Conservation (phyloP, 2,113 vertebrate species). For the Phalacrocorax pelagicus region DNA sequence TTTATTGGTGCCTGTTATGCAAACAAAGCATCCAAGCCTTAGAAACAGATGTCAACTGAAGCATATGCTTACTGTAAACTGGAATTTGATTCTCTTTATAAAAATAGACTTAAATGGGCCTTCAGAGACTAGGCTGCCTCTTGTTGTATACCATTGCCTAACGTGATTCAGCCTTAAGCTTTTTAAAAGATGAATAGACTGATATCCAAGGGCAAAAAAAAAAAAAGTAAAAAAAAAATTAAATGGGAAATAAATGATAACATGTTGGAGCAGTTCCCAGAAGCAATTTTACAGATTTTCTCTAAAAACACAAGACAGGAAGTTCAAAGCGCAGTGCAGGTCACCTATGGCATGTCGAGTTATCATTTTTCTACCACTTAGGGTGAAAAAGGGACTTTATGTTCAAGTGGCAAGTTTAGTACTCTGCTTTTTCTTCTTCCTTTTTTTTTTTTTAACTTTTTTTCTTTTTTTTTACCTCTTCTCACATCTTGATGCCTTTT, state of each 20-base stretch:
- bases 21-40: conserved; percentile 83
- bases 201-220: conserved; percentile 84
- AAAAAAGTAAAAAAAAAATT: conserved; percentile 79
- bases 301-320: conserved; percentile 82
- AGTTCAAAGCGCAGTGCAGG: conserved; percentile 84
- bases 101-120: conserved; percentile 83
- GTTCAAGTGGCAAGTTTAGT: conserved; percentile 81
- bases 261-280: conserved; percentile 90
- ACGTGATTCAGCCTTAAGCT: conserved; percentile 81
- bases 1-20: conserved; percentile 85
- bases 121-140: conserved; percentile 78
- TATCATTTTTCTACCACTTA: conserved; percentile 84
- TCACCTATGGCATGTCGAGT: conserved; percentile 82
- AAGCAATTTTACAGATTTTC: conserved; percentile 88
- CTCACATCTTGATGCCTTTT: conserved; percentile 91
- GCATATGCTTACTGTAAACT: conserved; percentile 89
- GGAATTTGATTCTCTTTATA: conserved; percentile 82
- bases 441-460: background rate
- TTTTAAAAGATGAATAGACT: conserved; percentile 85
- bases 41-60: conserved; percentile 84
- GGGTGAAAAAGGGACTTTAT: conserved; percentile 71
- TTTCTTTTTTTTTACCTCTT: conserved; percentile 74
- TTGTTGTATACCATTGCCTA: conserved; percentile 75
- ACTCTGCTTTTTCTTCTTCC: conserved; percentile 58
- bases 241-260: conserved; percentile 92